phyloP scores from a whole-genome alignment of 2,888 invertebrate species.

The Philopedon plagiatum region DNA sequence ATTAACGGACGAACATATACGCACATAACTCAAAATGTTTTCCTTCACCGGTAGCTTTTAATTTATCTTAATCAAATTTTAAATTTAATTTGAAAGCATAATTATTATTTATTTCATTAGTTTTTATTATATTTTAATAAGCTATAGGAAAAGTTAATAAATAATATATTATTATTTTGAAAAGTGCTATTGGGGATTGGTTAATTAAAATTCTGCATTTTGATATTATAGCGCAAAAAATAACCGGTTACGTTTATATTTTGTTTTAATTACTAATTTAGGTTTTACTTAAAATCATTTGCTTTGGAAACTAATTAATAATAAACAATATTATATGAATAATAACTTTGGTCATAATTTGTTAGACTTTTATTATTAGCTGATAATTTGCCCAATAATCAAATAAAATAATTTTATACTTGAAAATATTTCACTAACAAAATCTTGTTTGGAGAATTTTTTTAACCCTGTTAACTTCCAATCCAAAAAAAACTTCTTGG shows the following conservation, averaged over 20 bases:
- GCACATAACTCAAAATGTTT: too few relatives aligned
- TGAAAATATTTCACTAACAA: too few relatives aligned
- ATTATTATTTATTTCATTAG: slow-evolving; percentile 49
- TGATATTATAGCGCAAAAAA: slow-evolving; percentile 44
- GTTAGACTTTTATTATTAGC: neutral
- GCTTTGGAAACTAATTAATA: slow-evolving; percentile 44
- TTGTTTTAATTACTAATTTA: slow-evolving; percentile 42
- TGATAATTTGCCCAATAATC: too few relatives aligned
- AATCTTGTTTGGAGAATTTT: too few relatives aligned
- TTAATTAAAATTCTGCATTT: slow-evolving; percentile 48
- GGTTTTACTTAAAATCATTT: slow-evolving; percentile 38
- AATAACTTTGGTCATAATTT: slow-evolving; percentile 32
- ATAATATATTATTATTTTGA: slow-evolving; percentile 49
- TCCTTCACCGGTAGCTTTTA: too few relatives aligned
- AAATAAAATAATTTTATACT: too few relatives aligned
- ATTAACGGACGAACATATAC: too few relatives aligned
- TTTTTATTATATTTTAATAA: slow-evolving; percentile 50
- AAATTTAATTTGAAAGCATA: too few relatives aligned
- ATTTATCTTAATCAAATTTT: too few relatives aligned
- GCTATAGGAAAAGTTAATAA: slow-evolving; percentile 45
- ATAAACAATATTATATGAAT: slow-evolving; percentile 38
- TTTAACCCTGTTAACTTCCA: too few relatives aligned
- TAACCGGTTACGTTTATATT: slow-evolving; percentile 20
- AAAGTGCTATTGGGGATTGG: slow-evolving; percentile 29
- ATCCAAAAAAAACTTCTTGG: too few relatives aligned